phyloP scores from a whole-genome alignment of 2,797 vertebrate genomes.

The Arctocebus calabarensis region DNA sequence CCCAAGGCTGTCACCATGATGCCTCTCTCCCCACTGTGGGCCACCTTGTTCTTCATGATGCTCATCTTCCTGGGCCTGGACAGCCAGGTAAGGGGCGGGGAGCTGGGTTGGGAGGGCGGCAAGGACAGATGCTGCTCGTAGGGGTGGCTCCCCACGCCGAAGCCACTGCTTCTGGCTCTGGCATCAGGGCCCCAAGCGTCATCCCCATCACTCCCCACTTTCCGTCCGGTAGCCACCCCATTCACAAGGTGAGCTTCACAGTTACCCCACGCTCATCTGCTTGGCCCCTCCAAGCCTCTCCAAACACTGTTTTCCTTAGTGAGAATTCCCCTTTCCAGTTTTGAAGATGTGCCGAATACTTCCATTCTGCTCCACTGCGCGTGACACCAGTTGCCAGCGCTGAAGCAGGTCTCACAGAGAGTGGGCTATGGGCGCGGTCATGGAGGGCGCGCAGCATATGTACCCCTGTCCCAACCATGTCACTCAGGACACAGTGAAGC shows the following conservation, averaged over 20 bases:
- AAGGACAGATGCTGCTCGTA: not conserved
- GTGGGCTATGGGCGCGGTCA: too few relatives aligned
- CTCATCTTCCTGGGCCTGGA: slow-evolving; percentile 99
- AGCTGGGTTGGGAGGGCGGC: not conserved
- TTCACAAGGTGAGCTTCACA: not conserved
- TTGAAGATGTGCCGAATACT: not conserved
- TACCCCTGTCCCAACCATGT: not conserved
- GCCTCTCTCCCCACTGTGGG: slow-evolving; percentile 98
- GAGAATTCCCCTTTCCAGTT: not conserved
- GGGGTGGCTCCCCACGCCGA: not conserved
- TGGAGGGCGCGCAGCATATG: not conserved
- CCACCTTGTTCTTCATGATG: slow-evolving; percentile 99
- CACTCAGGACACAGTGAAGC: accelerated
- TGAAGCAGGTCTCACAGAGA: not conserved
- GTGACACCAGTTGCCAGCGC: not conserved
- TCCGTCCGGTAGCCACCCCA: not conserved
- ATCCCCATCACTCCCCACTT: not conserved
- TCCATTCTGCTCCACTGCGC: not conserved
- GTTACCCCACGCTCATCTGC: not conserved
- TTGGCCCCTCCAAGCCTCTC: not conserved
- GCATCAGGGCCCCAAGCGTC: not conserved
- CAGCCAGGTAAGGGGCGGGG: slow-evolving; percentile 92
- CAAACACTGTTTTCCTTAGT: not conserved
- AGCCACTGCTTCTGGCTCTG: not conserved
- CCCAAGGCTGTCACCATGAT: slow-evolving; percentile 99